These are phyloP conservation scores for Aleiodes testaceus DNA, from an alignment of 2,888 invertebrate species.

Conservation along the genomic window DNA sequence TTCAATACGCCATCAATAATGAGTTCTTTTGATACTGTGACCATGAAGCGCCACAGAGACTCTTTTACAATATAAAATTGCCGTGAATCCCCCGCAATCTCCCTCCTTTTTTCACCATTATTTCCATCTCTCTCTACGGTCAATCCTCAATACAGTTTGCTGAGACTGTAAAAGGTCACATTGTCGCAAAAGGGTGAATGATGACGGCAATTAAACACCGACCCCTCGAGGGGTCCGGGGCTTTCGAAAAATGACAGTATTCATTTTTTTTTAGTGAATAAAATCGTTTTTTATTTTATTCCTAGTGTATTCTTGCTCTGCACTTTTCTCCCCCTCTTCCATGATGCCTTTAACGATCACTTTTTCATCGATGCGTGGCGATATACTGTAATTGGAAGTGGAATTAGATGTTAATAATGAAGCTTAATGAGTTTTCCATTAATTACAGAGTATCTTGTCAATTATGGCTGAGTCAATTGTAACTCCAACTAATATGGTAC, in stretches of 20 bases:
- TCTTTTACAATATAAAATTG: conserved; percentile 56
- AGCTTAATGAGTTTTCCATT: conserved; percentile 39
- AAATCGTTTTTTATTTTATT: not conserved
- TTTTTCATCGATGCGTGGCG: conserved; percentile 26
- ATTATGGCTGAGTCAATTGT: conserved; percentile 31
- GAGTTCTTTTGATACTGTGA: conserved; percentile 60
- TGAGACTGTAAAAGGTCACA: conserved; percentile 53
- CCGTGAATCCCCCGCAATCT: conserved; percentile 4
- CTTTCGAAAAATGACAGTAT: conserved; percentile 44
- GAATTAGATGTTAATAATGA: conserved; percentile 30
- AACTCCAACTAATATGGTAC: conserved; percentile 12
- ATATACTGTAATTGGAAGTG: conserved; percentile 27
- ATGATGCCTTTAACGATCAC: conserved; percentile 16
- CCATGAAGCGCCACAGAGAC: conserved; percentile 50
- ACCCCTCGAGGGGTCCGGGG: conserved; percentile 29
- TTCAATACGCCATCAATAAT: conserved; percentile 73
- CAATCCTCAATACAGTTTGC: conserved; percentile 10
- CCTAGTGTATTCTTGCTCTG: not conserved
- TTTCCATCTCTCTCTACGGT: not conserved
- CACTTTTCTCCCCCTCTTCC: not conserved
- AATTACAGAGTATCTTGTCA: conserved; percentile 30
- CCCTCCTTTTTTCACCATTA: not conserved
- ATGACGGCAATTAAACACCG: conserved; percentile 63
- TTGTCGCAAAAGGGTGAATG: conserved; percentile 63
- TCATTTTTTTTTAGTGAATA: conserved; percentile 12